Percentiles rank a stretch among this genome's conserved stretches.
phyloP scores from a whole-genome alignment of 1,140 invertebrate species.

The Drosophila carrolli region DNA sequence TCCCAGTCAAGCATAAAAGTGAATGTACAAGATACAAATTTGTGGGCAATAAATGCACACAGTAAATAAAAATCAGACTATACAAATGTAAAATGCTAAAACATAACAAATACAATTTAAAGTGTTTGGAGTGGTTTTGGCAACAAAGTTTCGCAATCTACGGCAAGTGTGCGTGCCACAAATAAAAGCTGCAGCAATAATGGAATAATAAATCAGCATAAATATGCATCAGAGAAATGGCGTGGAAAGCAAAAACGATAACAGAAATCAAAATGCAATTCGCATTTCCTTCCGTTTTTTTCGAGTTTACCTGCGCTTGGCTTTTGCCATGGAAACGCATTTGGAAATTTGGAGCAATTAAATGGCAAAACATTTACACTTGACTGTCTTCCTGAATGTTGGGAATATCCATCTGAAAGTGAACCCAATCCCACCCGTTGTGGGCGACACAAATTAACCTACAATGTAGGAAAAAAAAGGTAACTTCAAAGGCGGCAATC shows the following conservation, averaged over 20 bases:
- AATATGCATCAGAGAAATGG: conserved; percentile 60
- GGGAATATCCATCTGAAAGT: conserved; percentile 23
- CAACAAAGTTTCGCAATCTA: conserved; percentile 51
- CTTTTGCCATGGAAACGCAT: conserved; percentile 51
- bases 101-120: conserved; percentile 15
- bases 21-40: conserved; percentile 46
- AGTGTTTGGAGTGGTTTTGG: conserved; percentile 40
- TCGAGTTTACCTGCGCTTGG: conserved; percentile 14
- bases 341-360: conserved; percentile 60
- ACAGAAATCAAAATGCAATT: conserved; percentile 65
- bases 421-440: conserved; percentile 25
- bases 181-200: conserved; percentile 70
- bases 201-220: conserved; percentile 77
- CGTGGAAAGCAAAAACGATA: conserved; percentile 35
- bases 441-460: conserved; percentile 52
- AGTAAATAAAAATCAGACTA: conserved; percentile 24
- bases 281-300: conserved; percentile 77
- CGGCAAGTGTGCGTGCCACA: conserved; percentile 62
- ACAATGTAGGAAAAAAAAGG: conserved; percentile 14
- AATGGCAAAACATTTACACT: conserved; percentile 39
- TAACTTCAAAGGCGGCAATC: conserved; percentile 57
- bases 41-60: conserved; percentile 45
- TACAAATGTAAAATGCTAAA: conserved; percentile 29
- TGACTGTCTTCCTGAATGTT: conserved; percentile 59
- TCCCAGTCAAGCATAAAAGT: conserved; percentile 45